phyloP scores from a whole-genome alignment of 1,140 invertebrate genomes.

The Acromyrmex charruanus region DNA sequence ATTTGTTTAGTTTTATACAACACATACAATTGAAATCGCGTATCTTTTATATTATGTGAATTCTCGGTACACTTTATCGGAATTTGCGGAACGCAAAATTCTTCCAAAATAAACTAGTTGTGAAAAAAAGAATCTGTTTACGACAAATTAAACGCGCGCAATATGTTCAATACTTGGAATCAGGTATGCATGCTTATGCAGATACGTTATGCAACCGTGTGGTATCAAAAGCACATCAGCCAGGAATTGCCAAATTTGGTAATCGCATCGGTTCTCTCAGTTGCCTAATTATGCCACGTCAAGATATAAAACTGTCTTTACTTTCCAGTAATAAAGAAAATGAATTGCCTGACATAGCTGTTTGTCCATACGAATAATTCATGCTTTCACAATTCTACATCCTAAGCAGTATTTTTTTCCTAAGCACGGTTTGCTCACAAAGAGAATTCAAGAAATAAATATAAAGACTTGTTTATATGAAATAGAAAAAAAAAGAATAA shows the following conservation, averaged over 20 bases:
- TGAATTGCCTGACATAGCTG: background rate
- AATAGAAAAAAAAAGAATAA: background rate
- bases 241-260: slow-evolving; percentile 49
- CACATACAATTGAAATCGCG: background rate
- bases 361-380: slow-evolving; percentile 1
- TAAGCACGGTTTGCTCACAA: background rate
- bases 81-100: slow-evolving; percentile 14
- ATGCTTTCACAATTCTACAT: slow-evolving; percentile 7
- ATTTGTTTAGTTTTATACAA: background rate
- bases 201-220: slow-evolving; percentile 14
- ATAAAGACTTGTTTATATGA: background rate
- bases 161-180: background rate
- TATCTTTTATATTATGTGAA: background rate
- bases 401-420: background rate
- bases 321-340: slow-evolving; percentile 24
- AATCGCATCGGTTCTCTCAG: slow-evolving; percentile 1
- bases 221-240: slow-evolving; percentile 28
- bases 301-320: slow-evolving; percentile 10
- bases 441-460: background rate
- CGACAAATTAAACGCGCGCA: background rate
- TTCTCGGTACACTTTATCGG: background rate
- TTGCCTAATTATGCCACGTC: slow-evolving; percentile 18
- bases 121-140: background rate
- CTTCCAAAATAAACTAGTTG: background rate
- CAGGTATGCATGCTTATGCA: slow-evolving; percentile 13